Conservation (phyloP, 2,888 invertebrate genomes). For the Trichopoda pennipes region DNA sequence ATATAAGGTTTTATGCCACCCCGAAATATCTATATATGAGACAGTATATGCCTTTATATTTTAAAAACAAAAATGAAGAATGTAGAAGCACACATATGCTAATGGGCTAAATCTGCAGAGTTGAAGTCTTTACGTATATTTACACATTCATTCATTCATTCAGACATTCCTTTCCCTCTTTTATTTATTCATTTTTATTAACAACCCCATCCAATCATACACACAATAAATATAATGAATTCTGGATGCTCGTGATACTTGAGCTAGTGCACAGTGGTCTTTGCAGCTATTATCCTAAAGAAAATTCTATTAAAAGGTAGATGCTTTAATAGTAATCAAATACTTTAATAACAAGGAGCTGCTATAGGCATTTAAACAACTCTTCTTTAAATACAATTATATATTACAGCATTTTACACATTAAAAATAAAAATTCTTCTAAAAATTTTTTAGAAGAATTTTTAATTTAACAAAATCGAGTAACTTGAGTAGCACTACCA, state of each 20-base stretch:
- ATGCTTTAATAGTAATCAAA: too few species aligned
- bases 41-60: constrained; percentile 1
- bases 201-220: constrained; percentile 64
- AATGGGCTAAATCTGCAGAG: constrained; percentile 57
- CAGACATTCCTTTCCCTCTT: constrained; percentile 31
- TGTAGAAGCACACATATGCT: constrained; percentile 62
- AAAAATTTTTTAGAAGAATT: too few species aligned
- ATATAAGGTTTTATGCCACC: constrained; percentile 20
- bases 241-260: constrained; percentile 51
- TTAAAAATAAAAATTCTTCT: too few species aligned
- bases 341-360: too few species aligned
- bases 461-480: too few species aligned
- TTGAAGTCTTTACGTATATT: background rate
- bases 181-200: constrained; percentile 42
- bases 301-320: too few species aligned
- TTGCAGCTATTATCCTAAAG: background rate
- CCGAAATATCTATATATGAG: constrained; percentile 11
- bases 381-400: too few species aligned
- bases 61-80: constrained; percentile 26
- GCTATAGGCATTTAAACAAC: too few species aligned
- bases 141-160: background rate
- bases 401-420: too few species aligned
- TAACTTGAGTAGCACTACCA: too few species aligned
- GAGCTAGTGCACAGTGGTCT: constrained; percentile 47
- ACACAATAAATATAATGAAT: constrained; percentile 55